A percentile compares a stretch with the other conserved stretches of the same genome.
Evolutionary conservation across 30 jellyfish, hydroid and myxozoan species (phyloP).

Genomic region (Aurelia aurita complex sp. Pacific): DNA sequence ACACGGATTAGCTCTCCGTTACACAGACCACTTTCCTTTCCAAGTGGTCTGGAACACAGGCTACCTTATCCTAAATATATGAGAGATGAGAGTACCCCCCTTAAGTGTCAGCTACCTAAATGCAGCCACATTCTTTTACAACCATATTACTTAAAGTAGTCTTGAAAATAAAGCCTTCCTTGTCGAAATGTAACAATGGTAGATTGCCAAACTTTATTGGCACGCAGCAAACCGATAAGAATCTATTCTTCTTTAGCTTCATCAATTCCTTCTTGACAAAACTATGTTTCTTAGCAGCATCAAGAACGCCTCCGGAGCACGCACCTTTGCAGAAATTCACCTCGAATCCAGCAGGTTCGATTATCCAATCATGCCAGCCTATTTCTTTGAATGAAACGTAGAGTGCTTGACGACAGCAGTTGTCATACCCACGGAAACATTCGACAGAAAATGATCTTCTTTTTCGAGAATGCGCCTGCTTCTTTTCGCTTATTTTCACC

Average conservation of each 20-base stretch:
- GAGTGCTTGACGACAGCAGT: constrained; percentile 73
- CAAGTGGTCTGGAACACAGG: no score
- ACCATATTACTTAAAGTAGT: constrained; percentile 55
- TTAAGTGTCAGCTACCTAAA: neutral
- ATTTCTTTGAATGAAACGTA: constrained; percentile 66
- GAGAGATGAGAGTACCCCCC: no score
- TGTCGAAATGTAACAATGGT: constrained; percentile 71
- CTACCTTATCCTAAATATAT: no score
- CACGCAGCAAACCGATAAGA: constrained; percentile 66
- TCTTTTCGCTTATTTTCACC: constrained; percentile 23
- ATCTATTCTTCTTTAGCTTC: constrained; percentile 30
- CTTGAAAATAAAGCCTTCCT: constrained; percentile 71
- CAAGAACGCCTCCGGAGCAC: constrained; percentile 39
- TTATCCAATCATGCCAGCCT: constrained; percentile 89
- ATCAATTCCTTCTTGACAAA: constrained; percentile 55
- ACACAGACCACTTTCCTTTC: no score
- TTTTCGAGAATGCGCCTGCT: constrained; percentile 33
- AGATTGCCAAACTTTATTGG: constrained; percentile 55
- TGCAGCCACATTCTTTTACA: constrained; percentile 84
- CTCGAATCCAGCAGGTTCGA: constrained; percentile 79
- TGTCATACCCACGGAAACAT: constrained; percentile 69
- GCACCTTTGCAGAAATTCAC: constrained; percentile 74
- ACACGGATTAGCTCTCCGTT: no score
- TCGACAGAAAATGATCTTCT: constrained; percentile 64
- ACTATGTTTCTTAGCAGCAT: constrained; percentile 62